phyloP scores from a whole-genome alignment of 92 coral and sea anemone species.

The Porites evermanni region DNA sequence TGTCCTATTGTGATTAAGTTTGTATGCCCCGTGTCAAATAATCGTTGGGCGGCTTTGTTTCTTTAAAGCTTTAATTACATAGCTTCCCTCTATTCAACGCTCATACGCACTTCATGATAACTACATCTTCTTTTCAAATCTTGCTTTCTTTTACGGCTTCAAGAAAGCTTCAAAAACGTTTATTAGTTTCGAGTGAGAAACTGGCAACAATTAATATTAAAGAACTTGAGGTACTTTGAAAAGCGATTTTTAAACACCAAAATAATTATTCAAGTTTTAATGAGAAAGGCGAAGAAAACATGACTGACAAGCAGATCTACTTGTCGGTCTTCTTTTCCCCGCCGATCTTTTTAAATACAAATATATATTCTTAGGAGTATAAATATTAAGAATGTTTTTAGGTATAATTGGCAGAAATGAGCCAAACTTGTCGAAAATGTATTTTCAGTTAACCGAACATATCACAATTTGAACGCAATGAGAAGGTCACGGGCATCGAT shows the following conservation, averaged over 20 bases:
- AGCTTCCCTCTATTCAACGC: no score
- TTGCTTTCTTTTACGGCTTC: not conserved
- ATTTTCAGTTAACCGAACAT: not conserved
- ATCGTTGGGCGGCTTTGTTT: no score
- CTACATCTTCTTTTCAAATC: not conserved
- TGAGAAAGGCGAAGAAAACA: not conserved
- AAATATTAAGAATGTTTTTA: not conserved
- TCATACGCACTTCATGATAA: no score
- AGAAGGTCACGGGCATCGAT: no score
- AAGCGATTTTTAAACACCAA: slow-evolving; percentile 6
- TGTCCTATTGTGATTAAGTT: not conserved
- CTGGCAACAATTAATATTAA: not conserved
- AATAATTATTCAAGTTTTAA: not conserved
- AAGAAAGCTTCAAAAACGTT: slow-evolving; percentile 16
- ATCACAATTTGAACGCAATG: no score
- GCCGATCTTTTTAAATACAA: no score
- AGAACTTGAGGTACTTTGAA: not conserved
- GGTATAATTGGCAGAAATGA: not conserved
- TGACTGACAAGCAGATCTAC: not conserved
- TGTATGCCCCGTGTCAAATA: not conserved
- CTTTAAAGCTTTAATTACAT: no score
- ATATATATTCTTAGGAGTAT: no score
- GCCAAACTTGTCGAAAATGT: not conserved
- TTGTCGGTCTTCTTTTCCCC: not conserved
- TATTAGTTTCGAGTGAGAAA: not conserved